Base-by-base conservation (phyloP, 2,113 vertebrate species). In the Narcine bancroftii region DNA sequence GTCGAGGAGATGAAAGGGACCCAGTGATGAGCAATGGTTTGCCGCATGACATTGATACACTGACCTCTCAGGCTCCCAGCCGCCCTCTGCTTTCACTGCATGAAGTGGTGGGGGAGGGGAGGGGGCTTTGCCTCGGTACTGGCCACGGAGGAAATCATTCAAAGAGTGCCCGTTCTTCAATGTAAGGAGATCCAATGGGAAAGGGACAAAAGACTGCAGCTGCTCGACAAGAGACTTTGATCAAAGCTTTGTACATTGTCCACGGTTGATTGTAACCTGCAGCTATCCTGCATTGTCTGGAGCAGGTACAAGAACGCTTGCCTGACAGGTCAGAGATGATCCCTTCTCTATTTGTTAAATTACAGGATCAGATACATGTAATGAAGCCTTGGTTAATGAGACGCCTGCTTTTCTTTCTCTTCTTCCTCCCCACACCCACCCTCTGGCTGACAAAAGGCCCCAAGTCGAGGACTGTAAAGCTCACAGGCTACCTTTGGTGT, bases 171-270 rank as follows among this genome's bases (percentile, higher is more conserved):
- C 26, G 10, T 83, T 29, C 26, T 26, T 53, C 6, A 13, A 29
- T 53, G 79, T 83, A 83, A 83, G 11, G 79, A 47, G 47, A 83
- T 83, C 47, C 47, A 83, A 33, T 83, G 79, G 26, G 47, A 83
- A 53, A 83, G 26, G 79, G 26, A 83, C 79, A 83, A 53, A 15
- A 56, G 47, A 56, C 45, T 29, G 15, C 79, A 83, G 47, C 79
- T 83, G 79, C 79, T 33, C 3, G 47, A 53, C 47, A 83, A 33
- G 79, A 26, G 17, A 53, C 47, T 83, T 83, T 83, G 79, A 83
- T 83, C 79, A 83, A 83, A 83, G 47, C 47, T 83, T 17, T 53
- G 79, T 53, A 33, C 79, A 83, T 83, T 83, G 79, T 53, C 79
- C 79, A 56, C 47, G 4, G 29, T 33, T 5, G 29, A 33, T 15